Evolutionary conservation across 2,113 vertebrate species (phyloP), one percentile per base, ranked within the genome.

Genomic region (Ia io): DNA sequence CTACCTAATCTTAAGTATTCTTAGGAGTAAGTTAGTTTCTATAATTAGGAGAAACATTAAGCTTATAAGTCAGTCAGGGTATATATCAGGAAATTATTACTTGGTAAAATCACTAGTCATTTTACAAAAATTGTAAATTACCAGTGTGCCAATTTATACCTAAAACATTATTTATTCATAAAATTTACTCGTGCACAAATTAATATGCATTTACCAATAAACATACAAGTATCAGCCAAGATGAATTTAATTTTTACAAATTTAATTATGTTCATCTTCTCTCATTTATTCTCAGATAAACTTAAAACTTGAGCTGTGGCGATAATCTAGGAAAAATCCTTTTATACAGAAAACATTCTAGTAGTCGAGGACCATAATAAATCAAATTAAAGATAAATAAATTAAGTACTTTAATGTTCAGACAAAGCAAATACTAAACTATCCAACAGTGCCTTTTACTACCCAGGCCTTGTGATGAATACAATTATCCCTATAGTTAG

Each of bases 401-500:
- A 87, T 82, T 49, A 94, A 89, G 35, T 37, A 87, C n/a, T 84
- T 93, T 77, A 76, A 59, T 84, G 32, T 90, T 94, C 90, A 92
- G 25, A 93, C 18, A 92, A 84, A 94, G 90, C 80, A 95, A 96
- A 69, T 76, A 82, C 32, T 88, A 53, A 95, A 73, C 70, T 93
- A 93, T 40, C 10, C 20, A 93, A 93, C 17, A 93, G 47, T 87
- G 40, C 23, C 56, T 90, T 51, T 94, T 95, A 95, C 59, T 94
- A 95, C 49, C 11, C 69, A 95, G 42, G 40, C 0, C 25, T 40
- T 90, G 76, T 88, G 65, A 88, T 92, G 32, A 92, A 91, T 59
- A 95, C 25, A 91, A 86, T 96, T 91, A 90, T 51, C 90, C 37
- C 56, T 88, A 87, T 53, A 70, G 88, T 83, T 96, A 93, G 89